Conservation (phyloP, 2,113 vertebrate species). For the Irena cyanogastra region DNA sequence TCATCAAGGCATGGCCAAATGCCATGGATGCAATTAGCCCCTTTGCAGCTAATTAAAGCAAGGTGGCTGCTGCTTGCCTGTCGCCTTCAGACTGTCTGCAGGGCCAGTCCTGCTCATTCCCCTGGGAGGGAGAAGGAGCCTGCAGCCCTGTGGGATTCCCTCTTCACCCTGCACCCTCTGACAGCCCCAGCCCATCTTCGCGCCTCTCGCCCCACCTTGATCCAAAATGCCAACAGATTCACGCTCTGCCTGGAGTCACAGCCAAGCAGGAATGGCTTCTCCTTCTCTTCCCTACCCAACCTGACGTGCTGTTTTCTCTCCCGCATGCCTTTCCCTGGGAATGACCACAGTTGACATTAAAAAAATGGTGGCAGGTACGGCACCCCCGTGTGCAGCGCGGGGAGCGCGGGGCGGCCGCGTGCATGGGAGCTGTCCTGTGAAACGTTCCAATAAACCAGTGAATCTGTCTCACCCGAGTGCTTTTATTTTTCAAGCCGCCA, state of each 20-base stretch:
- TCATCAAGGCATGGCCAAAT: neutral
- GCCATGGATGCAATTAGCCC: neutral
- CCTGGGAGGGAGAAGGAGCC: neutral
- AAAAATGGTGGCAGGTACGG: conserved; percentile 93
- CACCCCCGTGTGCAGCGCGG: neutral
- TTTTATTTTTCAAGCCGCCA: neutral
- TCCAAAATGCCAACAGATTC: accelerated
- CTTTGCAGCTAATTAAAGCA: neutral
- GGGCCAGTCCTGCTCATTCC: no score
- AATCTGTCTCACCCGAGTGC: neutral
- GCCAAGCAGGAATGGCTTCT: neutral
- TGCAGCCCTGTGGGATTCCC: neutral
- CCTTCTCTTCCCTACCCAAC: neutral
- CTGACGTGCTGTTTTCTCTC: conserved; percentile 65
- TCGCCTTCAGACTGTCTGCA: neutral
- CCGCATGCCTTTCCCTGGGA: conserved; percentile 81
- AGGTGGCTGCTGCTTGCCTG: neutral
- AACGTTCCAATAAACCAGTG: neutral
- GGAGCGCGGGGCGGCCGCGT: conserved; percentile 1
- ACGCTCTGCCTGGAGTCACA: neutral
- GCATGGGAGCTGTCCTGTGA: conserved; percentile 22
- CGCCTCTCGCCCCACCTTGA: neutral
- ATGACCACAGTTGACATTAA: conserved; percentile 93
- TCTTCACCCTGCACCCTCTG: neutral
- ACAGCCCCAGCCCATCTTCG: neutral